Evolutionary conservation across 2,888 invertebrate species (phyloP).

Genomic region (Epinotia demarniana): DNA sequence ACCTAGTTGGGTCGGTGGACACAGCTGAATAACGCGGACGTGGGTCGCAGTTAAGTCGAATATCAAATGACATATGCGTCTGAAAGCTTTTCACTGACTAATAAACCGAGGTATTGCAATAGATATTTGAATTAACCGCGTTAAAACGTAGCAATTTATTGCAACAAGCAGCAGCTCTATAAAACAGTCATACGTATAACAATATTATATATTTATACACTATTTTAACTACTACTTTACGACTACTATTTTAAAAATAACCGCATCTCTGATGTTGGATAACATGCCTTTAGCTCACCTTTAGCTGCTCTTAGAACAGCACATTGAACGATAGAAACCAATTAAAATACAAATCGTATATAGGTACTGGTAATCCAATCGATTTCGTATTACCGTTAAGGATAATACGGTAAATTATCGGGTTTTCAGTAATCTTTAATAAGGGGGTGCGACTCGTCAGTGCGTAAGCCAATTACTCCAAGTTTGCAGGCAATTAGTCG

Average conservation of each 20-base stretch:
- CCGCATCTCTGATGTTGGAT: not conserved
- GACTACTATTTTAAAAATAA: no score
- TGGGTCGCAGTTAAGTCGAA: conserved; percentile 26
- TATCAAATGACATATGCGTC: conserved; percentile 28
- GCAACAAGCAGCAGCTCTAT: no score
- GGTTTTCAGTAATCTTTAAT: conserved; percentile 58
- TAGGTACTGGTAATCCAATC: conserved; percentile 16
- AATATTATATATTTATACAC: no score
- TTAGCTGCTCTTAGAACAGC: not conserved
- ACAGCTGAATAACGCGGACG: conserved; percentile 28
- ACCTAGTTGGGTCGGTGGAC: conserved; percentile 16
- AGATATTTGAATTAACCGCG: no score
- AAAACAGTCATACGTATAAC: no score
- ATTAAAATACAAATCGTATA: conserved; percentile 7
- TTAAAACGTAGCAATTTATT: no score
- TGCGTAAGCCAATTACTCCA: conserved; percentile 66
- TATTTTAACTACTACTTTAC: no score
- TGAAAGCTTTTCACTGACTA: conserved; percentile 4
- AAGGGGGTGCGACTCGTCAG: conserved; percentile 56
- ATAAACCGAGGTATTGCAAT: not conserved
- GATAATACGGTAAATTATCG: conserved; percentile 47
- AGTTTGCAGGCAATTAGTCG: conserved; percentile 69
- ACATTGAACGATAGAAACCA: not conserved
- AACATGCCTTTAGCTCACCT: not conserved
- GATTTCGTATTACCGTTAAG: conserved; percentile 23